Percentiles rank a stretch among this genome's conserved stretches.
These are phyloP conservation scores for Caenorhabditis doughertyi DNA, from an alignment of 2,888 invertebrate genomes.

Conservation along the genomic window DNA sequence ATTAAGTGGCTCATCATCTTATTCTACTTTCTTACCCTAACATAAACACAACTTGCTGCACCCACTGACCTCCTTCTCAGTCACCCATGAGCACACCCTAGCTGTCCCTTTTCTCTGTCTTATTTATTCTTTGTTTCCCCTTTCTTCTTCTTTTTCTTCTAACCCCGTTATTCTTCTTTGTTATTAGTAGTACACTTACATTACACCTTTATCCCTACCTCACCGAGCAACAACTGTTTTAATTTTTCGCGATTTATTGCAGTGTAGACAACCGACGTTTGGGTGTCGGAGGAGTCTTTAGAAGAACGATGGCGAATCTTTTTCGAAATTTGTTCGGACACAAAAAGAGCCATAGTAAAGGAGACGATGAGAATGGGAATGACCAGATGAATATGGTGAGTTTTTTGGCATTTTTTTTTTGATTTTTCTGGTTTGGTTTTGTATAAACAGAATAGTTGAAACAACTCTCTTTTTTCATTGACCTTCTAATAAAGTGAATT, in stretches of 20 bases:
- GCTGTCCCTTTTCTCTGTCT: neutral
- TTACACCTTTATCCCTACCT: slow-evolving; percentile 29
- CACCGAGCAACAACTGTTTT: slow-evolving; percentile 23
- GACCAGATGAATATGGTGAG: slow-evolving; percentile 13
- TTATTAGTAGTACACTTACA: slow-evolving; percentile 31
- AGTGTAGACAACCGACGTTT: too few species aligned
- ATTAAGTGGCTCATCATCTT: slow-evolving; percentile 9
- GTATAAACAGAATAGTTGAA: too few species aligned
- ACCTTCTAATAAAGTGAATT: too few species aligned
- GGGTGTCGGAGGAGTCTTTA: neutral
- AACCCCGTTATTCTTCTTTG: slow-evolving; percentile 1
- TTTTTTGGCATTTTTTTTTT: too few species aligned
- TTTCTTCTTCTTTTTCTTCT: neutral
- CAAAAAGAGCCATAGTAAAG: slow-evolving; percentile 56
- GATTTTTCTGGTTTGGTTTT: neutral
- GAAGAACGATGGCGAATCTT: slow-evolving; percentile 51
- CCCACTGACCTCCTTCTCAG: neutral
- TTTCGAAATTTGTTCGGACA: slow-evolving; percentile 63
- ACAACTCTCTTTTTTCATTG: too few species aligned
- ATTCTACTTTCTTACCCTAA: neutral
- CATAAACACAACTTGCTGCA: slow-evolving; percentile 12
- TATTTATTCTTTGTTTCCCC: slow-evolving; percentile 8
- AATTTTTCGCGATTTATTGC: slow-evolving; percentile 30
- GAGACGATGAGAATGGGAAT: slow-evolving; percentile 37
- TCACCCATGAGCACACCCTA: slow-evolving; percentile 2